Evolutionary conservation across 2,888 invertebrate genomes (phyloP).

Genomic region (Amphipyra berbera): DNA sequence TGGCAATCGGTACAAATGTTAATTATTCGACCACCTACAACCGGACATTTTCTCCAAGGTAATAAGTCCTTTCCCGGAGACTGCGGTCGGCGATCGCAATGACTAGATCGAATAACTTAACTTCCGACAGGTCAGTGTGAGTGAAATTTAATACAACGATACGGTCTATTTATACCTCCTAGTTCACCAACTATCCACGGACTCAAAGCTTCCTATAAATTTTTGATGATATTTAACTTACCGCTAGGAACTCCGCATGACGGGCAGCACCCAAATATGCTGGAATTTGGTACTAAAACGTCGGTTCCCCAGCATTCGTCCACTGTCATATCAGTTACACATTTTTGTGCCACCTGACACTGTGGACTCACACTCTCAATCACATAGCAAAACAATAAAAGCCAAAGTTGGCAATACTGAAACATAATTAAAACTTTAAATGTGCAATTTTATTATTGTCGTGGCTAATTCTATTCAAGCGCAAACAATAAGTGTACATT

Average conservation of each 20-base stretch:
- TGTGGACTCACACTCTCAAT: conserved; percentile 59
- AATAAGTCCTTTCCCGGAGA: conserved; percentile 73
- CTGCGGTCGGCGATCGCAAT: conserved; percentile 63
- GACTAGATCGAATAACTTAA: conserved; percentile 62
- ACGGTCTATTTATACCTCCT: conserved; percentile 21
- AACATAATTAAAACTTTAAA: conserved; percentile 39
- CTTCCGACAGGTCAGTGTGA: conserved; percentile 62
- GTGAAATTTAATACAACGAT: conserved; percentile 59
- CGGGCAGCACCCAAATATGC: conserved; percentile 83
- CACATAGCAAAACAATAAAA: conserved; percentile 52
- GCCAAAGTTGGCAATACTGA: conserved; percentile 39
- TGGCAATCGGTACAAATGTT: conserved; percentile 37
- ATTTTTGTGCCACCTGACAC: conserved; percentile 75
- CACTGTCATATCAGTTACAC: conserved; percentile 77
- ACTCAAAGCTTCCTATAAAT: not conserved
- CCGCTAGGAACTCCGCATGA: conserved; percentile 68
- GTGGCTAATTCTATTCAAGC: conserved; percentile 50
- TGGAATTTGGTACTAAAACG: conserved; percentile 68
- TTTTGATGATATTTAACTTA: conserved; percentile 20
- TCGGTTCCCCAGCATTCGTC: conserved; percentile 69
- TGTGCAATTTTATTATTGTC: conserved; percentile 28
- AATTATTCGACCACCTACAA: conserved; percentile 42
- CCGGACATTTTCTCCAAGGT: conserved; percentile 71
- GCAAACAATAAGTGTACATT: conserved; percentile 64
- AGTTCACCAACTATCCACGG: not conserved